Conservation (phyloP, 2,888 invertebrate genomes). For the Andrena haemorrhoa region DNA sequence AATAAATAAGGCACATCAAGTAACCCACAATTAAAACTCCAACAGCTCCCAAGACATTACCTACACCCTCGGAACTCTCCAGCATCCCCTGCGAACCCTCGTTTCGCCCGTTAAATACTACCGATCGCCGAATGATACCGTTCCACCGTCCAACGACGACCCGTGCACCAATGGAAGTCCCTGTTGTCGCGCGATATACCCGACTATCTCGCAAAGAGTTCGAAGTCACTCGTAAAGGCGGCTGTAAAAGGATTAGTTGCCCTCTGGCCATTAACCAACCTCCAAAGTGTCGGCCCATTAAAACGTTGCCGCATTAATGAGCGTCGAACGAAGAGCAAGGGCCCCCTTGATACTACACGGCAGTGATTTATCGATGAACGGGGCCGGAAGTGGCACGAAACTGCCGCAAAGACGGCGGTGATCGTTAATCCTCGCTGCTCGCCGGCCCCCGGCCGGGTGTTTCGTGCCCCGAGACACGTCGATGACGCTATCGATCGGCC, state of each 20-base stretch:
- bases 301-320: constrained; percentile 13
- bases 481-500: constrained; percentile 14
- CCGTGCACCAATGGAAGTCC: neutral
- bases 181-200: neutral
- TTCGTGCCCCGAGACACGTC: neutral
- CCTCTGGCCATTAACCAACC: neutral
- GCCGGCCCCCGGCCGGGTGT: neutral
- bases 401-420: constrained; percentile 4
- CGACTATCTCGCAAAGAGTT: neutral
- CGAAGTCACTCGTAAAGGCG: constrained; percentile 10
- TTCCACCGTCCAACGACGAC: neutral
- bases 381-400: constrained; percentile 13
- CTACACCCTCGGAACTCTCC: neutral
- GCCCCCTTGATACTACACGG: neutral
- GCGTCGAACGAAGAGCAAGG: neutral
- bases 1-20: no score
- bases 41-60: neutral
- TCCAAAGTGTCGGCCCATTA: neutral
- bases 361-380: constrained; percentile 13
- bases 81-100: neutral
- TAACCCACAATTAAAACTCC: neutral
- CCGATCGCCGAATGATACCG: neutral
- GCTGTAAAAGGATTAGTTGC: constrained; percentile 1
- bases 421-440: constrained; percentile 7
- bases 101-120: neutral